Evolutionary conservation across 2,113 vertebrate species (phyloP), one percentile per base, ranked within the genome.

Genomic region (Zapornia atra): DNA sequence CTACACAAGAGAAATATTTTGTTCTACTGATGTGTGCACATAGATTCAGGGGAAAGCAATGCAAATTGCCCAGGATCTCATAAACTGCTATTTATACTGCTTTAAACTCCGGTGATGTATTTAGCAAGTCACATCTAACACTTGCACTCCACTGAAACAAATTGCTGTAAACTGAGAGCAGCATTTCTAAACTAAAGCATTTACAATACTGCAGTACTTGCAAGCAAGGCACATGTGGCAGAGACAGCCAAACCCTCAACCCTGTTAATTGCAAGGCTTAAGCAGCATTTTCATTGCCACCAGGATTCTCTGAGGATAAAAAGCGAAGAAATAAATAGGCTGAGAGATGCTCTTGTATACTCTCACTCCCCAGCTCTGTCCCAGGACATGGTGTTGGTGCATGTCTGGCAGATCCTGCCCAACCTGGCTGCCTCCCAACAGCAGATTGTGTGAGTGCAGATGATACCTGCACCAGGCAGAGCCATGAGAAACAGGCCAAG

Each of bases 381-480:
- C 9, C 19, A 54, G 24, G 78, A 73, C 31, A 36, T 0, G 1
- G 18, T 16, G 25, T 6, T 87, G 64, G 31, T 5, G 4, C 3
- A 5, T 28, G 34, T 44, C 54, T 1, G 15, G 82, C 70, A 66
- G 60, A 42, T 25, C 44, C 65, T 75, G 26, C 24, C 65, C 60
- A 57, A 59, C 31, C 63, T 63, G 28, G 42, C 36, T 46, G 31
- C 38, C 38, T 80, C 31, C 46, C 2, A 8, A 34, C 53, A 64
- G 61, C 29, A 61, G 38, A 65, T 6, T 1, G 5, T 54, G n/a
- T 0, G 0, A 56, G 59, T 31, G 7, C 1, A 1, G 21, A 86
- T 34, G 13, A 15, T 22, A 61, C 60, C n/a, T 70, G 16, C 36
- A 54, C 5, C 2, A 3, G 40, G 20, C 46, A 75, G n/a, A 50